Conservation (phyloP, 2,797 vertebrate species). For the Hippopotamyrus pictus region DNA sequence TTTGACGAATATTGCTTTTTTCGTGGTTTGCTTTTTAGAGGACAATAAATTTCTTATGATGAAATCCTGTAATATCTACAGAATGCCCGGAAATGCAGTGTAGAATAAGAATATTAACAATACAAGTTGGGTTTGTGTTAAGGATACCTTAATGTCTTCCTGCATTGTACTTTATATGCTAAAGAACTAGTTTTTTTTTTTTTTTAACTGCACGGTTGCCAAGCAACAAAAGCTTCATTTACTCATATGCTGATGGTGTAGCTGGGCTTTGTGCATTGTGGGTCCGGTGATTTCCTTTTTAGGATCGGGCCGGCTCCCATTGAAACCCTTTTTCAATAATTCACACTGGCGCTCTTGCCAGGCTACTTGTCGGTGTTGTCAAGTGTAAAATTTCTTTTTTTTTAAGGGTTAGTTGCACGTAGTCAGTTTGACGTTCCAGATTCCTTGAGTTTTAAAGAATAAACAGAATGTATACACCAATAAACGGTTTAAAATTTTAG, state of each 20-base stretch:
- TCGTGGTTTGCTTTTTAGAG: not conserved
- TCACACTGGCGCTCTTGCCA: not conserved
- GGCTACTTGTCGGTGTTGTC: not conserved
- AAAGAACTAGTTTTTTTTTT: constrained; percentile 15
- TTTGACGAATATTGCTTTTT: not conserved
- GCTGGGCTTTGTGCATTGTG: constrained; percentile 24
- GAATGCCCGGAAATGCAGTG: constrained; percentile 21
- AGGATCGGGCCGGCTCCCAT: not conserved
- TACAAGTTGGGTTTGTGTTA: not conserved
- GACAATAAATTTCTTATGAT: not conserved
- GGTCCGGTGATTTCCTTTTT: constrained; percentile 12
- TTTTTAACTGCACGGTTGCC: constrained; percentile 35
- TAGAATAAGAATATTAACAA: constrained; percentile 11
- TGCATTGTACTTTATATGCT: constrained; percentile 21
- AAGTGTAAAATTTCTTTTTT: not conserved
- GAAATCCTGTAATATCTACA: not conserved
- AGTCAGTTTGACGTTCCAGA: not conserved
- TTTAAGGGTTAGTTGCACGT: not conserved
- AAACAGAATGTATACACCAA: not conserved
- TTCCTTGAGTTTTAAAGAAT: not conserved
- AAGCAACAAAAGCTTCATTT: constrained; percentile 34
- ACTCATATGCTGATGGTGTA: constrained; percentile 43
- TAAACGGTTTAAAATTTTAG: not conserved
- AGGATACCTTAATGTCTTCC: constrained; percentile 23
- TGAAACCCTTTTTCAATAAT: constrained; percentile 12